phyloP scores from a whole-genome alignment of 1,140 invertebrate genomes.

The Leptonema lineaticorne region DNA sequence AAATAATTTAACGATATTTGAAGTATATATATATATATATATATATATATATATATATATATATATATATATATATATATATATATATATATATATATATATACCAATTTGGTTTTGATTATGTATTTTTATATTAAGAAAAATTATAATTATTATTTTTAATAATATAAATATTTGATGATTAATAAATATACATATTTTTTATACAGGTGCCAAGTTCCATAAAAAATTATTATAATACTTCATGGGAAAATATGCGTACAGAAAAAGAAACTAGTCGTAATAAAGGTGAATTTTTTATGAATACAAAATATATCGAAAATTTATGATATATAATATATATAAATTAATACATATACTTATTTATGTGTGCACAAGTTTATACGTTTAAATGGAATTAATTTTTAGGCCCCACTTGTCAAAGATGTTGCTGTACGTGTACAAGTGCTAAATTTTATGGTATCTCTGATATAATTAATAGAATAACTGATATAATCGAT shows the following conservation, averaged over 20 bases:
- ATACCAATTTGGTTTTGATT: no score
- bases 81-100: no score
- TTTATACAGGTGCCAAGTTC: not conserved
- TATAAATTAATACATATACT: not conserved
- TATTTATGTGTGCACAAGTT: not conserved
- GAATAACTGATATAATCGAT: constrained; percentile 15
- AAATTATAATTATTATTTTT: not conserved
- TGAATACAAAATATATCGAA: not conserved
- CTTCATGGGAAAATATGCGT: not conserved
- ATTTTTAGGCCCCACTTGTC: no score
- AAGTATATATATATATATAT: no score
- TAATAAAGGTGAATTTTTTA: not conserved
- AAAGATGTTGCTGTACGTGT: constrained; percentile 11
- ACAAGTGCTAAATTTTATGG: constrained; percentile 17
- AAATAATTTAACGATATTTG: no score
- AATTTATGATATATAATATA: not conserved
- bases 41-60: no score
- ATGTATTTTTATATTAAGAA: not conserved
- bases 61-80: no score
- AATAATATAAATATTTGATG: not conserved
- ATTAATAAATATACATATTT: not conserved
- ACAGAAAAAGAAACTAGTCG: not conserved
- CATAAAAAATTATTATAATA: not conserved
- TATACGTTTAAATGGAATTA: not conserved
- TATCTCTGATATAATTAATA: constrained; percentile 1